Percentiles rank a stretch among this genome's conserved stretches.
Conservation (phyloP, 2,797 vertebrate species). For the Neosalanx taihuensis region DNA sequence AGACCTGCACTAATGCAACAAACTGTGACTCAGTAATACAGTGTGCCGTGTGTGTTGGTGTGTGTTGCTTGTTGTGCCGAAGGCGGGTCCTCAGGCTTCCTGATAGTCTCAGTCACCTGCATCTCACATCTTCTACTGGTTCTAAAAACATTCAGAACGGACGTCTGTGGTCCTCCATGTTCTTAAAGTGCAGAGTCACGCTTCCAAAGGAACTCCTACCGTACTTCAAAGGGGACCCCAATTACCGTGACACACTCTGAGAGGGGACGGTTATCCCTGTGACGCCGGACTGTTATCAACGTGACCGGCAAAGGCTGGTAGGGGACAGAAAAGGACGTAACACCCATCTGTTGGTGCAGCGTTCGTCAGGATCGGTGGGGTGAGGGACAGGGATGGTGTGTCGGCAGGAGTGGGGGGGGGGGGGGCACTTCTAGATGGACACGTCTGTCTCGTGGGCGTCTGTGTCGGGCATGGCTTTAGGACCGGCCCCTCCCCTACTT, state of each 20-base stretch:
- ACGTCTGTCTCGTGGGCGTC: slow-evolving; percentile 64
- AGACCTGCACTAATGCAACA: too few species aligned
- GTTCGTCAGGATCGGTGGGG: neutral
- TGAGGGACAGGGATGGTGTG: neutral
- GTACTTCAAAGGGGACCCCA: neutral
- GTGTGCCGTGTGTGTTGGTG: too few species aligned
- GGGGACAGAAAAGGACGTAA: neutral
- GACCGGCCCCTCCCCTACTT: slow-evolving; percentile 64
- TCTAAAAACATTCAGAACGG: neutral
- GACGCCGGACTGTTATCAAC: neutral
- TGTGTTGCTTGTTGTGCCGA: neutral
- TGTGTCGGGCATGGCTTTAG: slow-evolving; percentile 70
- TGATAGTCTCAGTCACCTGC: neutral
- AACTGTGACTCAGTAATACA: too few species aligned
- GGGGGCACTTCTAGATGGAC: neutral
- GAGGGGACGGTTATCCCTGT: too few species aligned
- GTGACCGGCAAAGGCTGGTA: neutral
- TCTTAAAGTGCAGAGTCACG: neutral
- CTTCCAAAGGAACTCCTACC: neutral
- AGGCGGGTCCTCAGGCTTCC: neutral
- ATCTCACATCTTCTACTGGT: neutral
- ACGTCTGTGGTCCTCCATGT: neutral
- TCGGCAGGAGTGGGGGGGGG: neutral
- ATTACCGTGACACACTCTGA: too few species aligned
- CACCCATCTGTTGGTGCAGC: neutral